Evolutionary conservation across 2,888 invertebrate genomes (phyloP), one percentile per base, ranked within the genome.

Genomic region (Latrodectus hesperus): DNA sequence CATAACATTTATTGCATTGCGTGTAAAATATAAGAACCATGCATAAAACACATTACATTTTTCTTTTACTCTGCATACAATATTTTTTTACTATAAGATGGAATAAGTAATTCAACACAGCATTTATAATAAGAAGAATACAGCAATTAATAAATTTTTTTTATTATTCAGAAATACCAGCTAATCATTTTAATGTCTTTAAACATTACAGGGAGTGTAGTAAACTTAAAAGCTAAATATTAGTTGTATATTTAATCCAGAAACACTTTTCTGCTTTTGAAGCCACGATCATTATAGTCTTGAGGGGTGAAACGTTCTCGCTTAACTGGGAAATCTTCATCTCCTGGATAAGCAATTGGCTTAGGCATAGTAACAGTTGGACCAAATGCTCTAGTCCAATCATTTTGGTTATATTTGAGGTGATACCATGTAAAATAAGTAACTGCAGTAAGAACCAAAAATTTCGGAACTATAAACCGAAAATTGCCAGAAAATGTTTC

Each of bases 391-490:
- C 75, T 53, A n/a, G 79, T 76, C 88, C 88, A 88, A 75, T 81
- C 65, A 92, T 96, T 95, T 90, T 93, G 93, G 92, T 95, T 95
- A 92, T 97, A 97, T 93, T 97, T 97, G 90, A 96, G 94, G 91
- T 97, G 96, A 91, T 97, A 97, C 84, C 94, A 94, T 0, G 91
- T 90, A 49, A 92, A 92, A 89, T 95, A 94, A n/a, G 94, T 90
- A 14, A 93, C 93, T 64, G 93, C 89, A 76, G 94, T 90, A 0
- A 92, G 91, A 53, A 96, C 90, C 0, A 94, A 91, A 12, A 93
- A 89, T 93, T 95, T 96, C 12, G 95, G 96, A 88, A 94, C 93
- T 85, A 94, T 92, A 90, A 94, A 94, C 90, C 96, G 94, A 87
- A 94, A 92, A 65, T 93, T 91, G 64, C 91, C 91, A 38, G 96